A percentile compares a stretch with the other conserved stretches of the same genome.
Conservation (phyloP, 92 coral and sea anemone species). For the Palythoa grandis region DNA sequence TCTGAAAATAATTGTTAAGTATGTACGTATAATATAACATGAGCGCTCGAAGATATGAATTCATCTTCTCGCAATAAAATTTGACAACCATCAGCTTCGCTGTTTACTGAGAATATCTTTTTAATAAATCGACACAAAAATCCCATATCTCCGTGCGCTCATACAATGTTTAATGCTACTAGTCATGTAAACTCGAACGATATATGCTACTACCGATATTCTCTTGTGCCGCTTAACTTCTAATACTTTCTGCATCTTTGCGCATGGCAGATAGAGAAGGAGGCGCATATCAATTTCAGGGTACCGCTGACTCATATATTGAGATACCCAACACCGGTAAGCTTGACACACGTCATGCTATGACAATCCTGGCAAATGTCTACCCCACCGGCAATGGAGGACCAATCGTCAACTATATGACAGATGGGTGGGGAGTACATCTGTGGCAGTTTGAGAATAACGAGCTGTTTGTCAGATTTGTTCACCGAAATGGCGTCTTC, state of each 20-base stretch:
- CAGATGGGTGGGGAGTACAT: slow-evolving; percentile 95
- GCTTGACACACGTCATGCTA: slow-evolving; percentile 89
- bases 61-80: no score
- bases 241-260: background rate
- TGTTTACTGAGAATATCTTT: no score
- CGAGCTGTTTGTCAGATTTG: slow-evolving; percentile 94
- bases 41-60: no score
- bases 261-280: slow-evolving; percentile 57
- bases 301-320: slow-evolving; percentile 81
- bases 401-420: slow-evolving; percentile 92
- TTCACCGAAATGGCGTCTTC: slow-evolving; percentile 93
- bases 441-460: slow-evolving; percentile 97
- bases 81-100: no score
- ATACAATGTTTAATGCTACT: background rate
- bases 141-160: background rate
- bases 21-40: no score
- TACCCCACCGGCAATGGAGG: slow-evolving; percentile 94
- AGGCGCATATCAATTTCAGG: slow-evolving; percentile 91
- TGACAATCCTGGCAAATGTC: slow-evolving; percentile 90
- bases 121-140: no score
- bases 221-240: no score
- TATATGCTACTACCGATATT: no score
- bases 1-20: no score
- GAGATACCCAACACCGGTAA: slow-evolving; percentile 88
- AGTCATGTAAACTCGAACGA: no score